Base-by-base conservation (phyloP, 2,888 invertebrate species). In the Dasypolia templi region DNA sequence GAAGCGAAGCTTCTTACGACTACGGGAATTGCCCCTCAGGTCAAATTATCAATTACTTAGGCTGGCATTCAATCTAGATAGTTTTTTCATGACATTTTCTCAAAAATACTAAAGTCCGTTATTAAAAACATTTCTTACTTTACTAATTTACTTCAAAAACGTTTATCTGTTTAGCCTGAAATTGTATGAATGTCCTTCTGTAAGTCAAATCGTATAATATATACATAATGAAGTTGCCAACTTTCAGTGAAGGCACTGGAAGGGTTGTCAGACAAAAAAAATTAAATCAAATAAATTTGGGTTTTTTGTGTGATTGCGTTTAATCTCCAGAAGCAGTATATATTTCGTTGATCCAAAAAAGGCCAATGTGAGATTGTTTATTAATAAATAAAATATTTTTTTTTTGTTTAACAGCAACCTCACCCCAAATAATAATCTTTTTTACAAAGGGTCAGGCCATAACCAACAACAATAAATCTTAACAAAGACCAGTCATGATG, bases 211-310 rank as follows among this genome's bases (percentile, higher is more conserved):
- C 77, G 77, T 76, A 82, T n/a, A n/a, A n/a, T n/a, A n/a, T n/a
- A n/a, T 73, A 79, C 82, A 82, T 87, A 89, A 87, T 89, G 83
- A 87, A 89, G 80, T 89, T 86, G 80, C 75, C 65, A 89, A 87
- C 80, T 87, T 74, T 82, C 83, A 85, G 83, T 82, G 78, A 86
- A 86, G 79, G 77, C 82, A 75, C 81, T 77, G 29, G 17, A 62
- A 81, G 81, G 79, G 82, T 75, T 83, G 81, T 58, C 75, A 53
- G 72, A 46, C 49, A 42, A 51, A 19, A 55, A 68, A 64, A 26
- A 59, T 39, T n/a, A 32, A 26, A 49, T 59, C 6, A 35, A 9
- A 35, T 6, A n/a, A 46, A 53, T 56, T 49, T 7, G 2, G 14
- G 0, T 14, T 22, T 19, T 19, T 7, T 64, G 53, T 32, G 39